Percentiles rank a stretch among this genome's conserved stretches.
phyloP scores from a whole-genome alignment of 2,113 vertebrate genomes.

The Tautogolabrus adspersus region DNA sequence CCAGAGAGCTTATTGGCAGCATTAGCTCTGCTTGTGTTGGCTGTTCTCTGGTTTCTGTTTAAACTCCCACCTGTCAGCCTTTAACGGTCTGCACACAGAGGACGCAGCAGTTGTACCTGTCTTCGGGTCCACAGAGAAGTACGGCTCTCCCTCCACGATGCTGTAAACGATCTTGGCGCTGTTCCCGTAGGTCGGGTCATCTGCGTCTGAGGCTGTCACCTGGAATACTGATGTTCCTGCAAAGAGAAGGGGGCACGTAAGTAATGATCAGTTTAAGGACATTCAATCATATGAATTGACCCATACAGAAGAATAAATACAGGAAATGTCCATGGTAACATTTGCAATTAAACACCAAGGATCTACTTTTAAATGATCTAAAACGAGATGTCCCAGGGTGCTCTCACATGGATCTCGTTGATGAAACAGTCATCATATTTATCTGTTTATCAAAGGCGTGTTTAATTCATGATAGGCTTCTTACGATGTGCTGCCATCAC shows the following conservation, averaged over 20 bases:
- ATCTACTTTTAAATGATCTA: too few species aligned
- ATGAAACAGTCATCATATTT: too few species aligned
- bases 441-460: too few species aligned
- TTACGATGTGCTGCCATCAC: too few species aligned
- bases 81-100: neutral
- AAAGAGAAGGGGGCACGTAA: neutral
- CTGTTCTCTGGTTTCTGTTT: neutral
- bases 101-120: slow-evolving; percentile 59
- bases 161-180: slow-evolving; percentile 79
- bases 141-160: slow-evolving; percentile 74
- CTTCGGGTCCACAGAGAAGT: slow-evolving; percentile 78
- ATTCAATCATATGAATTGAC: too few species aligned
- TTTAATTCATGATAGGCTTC: too few species aligned
- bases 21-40: neutral
- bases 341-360: too few species aligned
- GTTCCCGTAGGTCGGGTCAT: slow-evolving; percentile 63
- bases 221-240: slow-evolving; percentile 75
- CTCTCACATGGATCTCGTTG: too few species aligned
- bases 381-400: too few species aligned
- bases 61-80: neutral
- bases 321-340: too few species aligned
- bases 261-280: neutral
- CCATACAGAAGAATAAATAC: too few species aligned
- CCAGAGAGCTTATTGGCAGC: neutral
- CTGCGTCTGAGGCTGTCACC: slow-evolving; percentile 74